Conservation (phyloP, 2,113 vertebrate genomes). For the Cygnus atratus region DNA sequence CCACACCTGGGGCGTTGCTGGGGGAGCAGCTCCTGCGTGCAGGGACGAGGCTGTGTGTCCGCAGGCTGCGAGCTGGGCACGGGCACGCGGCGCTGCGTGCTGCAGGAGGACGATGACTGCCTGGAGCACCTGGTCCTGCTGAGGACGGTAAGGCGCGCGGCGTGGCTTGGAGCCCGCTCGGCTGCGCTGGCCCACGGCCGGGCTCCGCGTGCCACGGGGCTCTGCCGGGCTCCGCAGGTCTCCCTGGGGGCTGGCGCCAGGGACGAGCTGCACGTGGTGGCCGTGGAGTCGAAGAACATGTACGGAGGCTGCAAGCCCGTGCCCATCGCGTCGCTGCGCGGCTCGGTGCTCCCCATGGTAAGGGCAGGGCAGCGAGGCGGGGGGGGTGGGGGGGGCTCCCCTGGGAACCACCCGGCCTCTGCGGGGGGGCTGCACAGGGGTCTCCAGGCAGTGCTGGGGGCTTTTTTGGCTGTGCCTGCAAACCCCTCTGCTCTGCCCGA, state of each 20-base stretch:
- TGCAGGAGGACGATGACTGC: conserved; percentile 54
- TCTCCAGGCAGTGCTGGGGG: not conserved
- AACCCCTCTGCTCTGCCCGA: not conserved
- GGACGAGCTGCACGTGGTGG: conserved; percentile 73
- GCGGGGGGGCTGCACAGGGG: too few relatives aligned
- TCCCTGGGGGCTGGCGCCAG: conserved; percentile 59
- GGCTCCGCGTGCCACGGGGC: not conserved
- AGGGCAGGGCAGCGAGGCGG: not conserved
- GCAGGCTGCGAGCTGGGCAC: conserved; percentile 67
- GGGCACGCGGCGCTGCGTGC: conserved; percentile 4
- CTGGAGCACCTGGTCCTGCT: conserved; percentile 72
- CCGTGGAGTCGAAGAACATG: conserved; percentile 44
- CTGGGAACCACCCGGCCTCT: not conserved
- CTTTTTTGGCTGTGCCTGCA: not conserved
- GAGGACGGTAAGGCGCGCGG: conserved; percentile 42
- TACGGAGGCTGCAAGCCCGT: not conserved
- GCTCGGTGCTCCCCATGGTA: conserved; percentile 69
- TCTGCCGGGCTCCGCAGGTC: conserved; percentile 28
- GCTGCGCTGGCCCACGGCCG: fast-evolving
- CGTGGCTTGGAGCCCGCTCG: fast-evolving
- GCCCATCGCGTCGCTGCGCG: conserved; percentile 57
- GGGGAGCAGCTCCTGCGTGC: fast-evolving
- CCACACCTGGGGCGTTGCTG: fast-evolving
- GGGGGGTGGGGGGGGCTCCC: not conserved
- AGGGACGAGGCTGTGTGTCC: fast-evolving